phyloP scores from a whole-genome alignment of 2,113 vertebrate species.

The Noturus placidus region DNA sequence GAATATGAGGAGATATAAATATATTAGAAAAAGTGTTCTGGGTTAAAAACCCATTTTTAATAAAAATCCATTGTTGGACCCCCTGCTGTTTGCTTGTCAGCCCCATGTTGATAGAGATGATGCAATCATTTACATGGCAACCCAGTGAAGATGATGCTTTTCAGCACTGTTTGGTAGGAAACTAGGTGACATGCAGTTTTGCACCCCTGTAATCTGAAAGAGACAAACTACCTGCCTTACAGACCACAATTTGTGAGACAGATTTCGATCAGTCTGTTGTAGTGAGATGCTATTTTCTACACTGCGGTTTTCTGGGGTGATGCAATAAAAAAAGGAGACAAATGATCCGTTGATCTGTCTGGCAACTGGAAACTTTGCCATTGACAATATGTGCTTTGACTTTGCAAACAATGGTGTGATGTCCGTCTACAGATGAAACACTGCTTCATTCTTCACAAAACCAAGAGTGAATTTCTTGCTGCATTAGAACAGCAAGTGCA shows the following conservation, averaged over 20 bases:
- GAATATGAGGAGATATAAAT: not conserved
- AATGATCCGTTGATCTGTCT: conserved; percentile 12
- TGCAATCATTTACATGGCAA: not conserved
- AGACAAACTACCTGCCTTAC: conserved; percentile 6
- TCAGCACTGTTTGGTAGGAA: not conserved
- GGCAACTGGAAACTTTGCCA: not conserved
- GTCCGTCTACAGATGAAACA: not conserved
- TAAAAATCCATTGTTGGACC: not conserved
- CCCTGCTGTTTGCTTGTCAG: not conserved
- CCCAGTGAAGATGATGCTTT: not conserved
- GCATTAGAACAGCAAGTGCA: not conserved
- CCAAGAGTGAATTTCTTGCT: not conserved
- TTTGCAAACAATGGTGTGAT: not conserved
- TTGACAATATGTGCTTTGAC: conserved; percentile 11
- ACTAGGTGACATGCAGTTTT: not conserved
- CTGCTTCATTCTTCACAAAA: not conserved
- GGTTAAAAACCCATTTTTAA: not conserved
- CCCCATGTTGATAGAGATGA: not conserved
- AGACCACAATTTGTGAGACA: not conserved
- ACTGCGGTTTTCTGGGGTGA: not conserved
- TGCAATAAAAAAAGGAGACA: conserved; percentile 8
- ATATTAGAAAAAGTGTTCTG: not conserved
- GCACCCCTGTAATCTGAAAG: not conserved
- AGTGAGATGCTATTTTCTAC: conserved; percentile 2
- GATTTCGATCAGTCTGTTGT: conserved; percentile 1